Evolutionary conservation across 2,888 invertebrate genomes (phyloP).

Genomic region (Agonopterix arenella): DNA sequence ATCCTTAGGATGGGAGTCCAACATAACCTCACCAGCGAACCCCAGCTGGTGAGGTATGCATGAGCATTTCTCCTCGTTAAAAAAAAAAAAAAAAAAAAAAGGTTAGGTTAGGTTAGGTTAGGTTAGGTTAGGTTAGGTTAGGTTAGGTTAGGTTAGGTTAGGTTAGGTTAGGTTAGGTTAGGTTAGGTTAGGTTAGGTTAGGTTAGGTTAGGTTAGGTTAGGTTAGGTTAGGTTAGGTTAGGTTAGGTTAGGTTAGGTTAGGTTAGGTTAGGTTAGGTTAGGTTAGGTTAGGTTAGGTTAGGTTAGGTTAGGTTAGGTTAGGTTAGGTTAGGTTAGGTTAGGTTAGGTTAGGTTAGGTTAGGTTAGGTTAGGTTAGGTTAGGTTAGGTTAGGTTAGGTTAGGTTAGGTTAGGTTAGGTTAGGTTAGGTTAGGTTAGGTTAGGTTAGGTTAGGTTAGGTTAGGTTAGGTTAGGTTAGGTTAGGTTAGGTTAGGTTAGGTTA

Average conservation of each 20-base stretch:
- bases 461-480: slow-evolving; percentile 12
- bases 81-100: too few species aligned
- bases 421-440: slow-evolving; percentile 15
- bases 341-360: background rate
- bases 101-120: background rate
- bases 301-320: slow-evolving; percentile 6
- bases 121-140: background rate
- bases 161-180: slow-evolving; percentile 15
- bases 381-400: background rate
- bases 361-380: background rate
- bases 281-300: background rate
- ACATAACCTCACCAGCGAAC: too few species aligned
- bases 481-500: slow-evolving; percentile 1
- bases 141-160: slow-evolving; percentile 17
- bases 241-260: slow-evolving; percentile 9
- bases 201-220: slow-evolving; percentile 12
- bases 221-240: slow-evolving; percentile 1
- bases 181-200: slow-evolving; percentile 20
- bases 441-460: slow-evolving; percentile 20
- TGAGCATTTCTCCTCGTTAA: too few species aligned
- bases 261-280: slow-evolving; percentile 6
- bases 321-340: slow-evolving; percentile 10
- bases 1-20: too few species aligned
- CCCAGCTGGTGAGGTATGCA: too few species aligned
- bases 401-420: slow-evolving; percentile 17